Evolutionary conservation across 2,888 invertebrate genomes (phyloP).

Genomic region (Apotomis betuletana): DNA sequence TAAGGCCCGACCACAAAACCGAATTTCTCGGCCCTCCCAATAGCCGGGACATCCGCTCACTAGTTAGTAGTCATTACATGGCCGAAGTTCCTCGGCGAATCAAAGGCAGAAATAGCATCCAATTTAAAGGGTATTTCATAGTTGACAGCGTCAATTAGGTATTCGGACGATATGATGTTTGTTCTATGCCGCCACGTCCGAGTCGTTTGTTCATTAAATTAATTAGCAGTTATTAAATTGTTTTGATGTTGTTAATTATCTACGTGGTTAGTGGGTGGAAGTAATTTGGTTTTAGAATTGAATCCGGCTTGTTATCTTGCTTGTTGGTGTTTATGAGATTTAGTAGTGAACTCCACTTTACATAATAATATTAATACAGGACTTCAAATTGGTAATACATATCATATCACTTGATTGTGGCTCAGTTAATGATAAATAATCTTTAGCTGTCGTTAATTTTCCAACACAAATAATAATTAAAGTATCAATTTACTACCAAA

Average conservation of each 20-base stretch:
- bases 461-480: too few species aligned
- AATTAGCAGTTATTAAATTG: constrained; percentile 1
- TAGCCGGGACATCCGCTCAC: constrained; percentile 47
- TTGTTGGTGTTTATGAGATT: too few species aligned
- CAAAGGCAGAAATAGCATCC: constrained; percentile 60
- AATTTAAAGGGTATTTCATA: constrained; percentile 71
- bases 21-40: constrained; percentile 59
- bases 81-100: constrained; percentile 59
- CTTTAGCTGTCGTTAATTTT: too few species aligned
- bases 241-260: constrained; percentile 11
- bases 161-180: constrained; percentile 34
- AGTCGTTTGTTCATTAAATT: constrained; percentile 10
- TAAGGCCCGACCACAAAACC: constrained; percentile 66
- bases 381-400: too few species aligned
- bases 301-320: too few species aligned
- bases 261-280: not conserved
- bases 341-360: too few species aligned
- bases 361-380: too few species aligned
- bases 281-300: too few species aligned
- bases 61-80: constrained; percentile 73
- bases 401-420: too few species aligned
- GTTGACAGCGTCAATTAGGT: constrained; percentile 62
- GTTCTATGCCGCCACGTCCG: not conserved
- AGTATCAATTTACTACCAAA: too few species aligned
- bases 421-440: too few species aligned